phyloP scores from a whole-genome alignment of 2,113 vertebrate genomes.

The Todiramphus saurophagus region DNA sequence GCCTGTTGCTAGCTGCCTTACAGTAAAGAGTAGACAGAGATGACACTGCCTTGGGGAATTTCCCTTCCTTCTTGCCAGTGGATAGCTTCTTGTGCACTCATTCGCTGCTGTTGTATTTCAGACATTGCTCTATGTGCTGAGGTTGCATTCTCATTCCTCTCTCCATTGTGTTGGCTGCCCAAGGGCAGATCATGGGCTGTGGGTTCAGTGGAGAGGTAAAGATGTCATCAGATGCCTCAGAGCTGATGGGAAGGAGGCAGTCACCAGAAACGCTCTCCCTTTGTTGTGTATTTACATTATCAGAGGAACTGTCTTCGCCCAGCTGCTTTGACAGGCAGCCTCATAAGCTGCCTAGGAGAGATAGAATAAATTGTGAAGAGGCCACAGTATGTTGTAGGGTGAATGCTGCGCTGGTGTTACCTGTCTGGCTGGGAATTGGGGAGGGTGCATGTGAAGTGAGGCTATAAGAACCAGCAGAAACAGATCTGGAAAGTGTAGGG shows the following conservation, averaged over 20 bases:
- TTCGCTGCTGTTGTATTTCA: background rate
- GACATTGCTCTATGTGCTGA: background rate
- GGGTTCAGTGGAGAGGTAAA: background rate
- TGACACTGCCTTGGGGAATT: background rate
- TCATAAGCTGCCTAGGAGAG: background rate
- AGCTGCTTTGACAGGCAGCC: background rate
- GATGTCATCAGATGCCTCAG: accelerated
- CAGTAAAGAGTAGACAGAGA: background rate
- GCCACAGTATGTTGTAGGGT: background rate
- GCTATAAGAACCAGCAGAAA: background rate
- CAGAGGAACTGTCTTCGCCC: background rate
- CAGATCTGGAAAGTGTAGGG: background rate
- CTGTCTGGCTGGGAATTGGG: background rate
- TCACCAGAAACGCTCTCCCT: background rate
- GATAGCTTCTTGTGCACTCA: accelerated
- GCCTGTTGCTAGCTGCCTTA: background rate
- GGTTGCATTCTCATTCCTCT: background rate
- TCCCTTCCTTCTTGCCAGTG: background rate
- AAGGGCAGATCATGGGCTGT: accelerated
- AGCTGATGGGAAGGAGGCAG: background rate
- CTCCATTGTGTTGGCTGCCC: accelerated
- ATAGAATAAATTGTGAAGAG: background rate
- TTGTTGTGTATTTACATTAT: background rate
- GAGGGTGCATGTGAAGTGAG: background rate
- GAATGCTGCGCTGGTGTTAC: background rate